Base-by-base conservation (phyloP, 1,140 invertebrate species). In the Euglossa dilemma region DNA sequence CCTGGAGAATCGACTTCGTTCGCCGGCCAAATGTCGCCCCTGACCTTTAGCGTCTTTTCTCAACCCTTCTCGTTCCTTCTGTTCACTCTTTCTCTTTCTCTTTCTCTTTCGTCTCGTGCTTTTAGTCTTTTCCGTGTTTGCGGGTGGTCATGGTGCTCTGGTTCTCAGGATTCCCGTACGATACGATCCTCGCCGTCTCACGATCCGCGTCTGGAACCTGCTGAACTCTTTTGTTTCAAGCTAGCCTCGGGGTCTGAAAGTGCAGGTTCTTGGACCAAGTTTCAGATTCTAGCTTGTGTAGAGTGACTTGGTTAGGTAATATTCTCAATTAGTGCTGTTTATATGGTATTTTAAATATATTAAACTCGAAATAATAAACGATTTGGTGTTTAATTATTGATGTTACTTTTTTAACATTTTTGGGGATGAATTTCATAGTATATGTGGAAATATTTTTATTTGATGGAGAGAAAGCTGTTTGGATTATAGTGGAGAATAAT, bases 161-260 rank as follows among this genome's bases (percentile, higher is more conserved):
- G 36, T 64, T 64, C 63, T 64, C 63, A 64, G 36, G 36, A 43
- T 43, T 43, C 36, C 20, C 9, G 36, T 20, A 18, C 18, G n/a
- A n/a, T 23, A 7, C 18, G 9, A 8, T 57, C n/a, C 56, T 61
- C 57, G 6, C 16, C 2, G 36, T 82, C 83, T 71, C 83, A 82
- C 78, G 66, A 50, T 52, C 47, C 47, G 36, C 20, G 50, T 45
- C n/a, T 52, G 36, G 36, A 45, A 52, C 45, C 45, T 80, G 57
- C 9, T 20, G 70, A 14, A 52, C 20, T 16, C 36, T 56, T 80
- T 79, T 84, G 66, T 84, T 72, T 20, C 23, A 43, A 36, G 54
- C 14, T 56, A 8, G 56, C 5, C 8, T 14, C 5, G 16, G 56
- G 20, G 18, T 57, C 23, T 4, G 56, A 6, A 20, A 36, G 36